Base-by-base conservation (phyloP, 2,113 vertebrate genomes). In the Sinocyclocheilus rhinocerous region DNA sequence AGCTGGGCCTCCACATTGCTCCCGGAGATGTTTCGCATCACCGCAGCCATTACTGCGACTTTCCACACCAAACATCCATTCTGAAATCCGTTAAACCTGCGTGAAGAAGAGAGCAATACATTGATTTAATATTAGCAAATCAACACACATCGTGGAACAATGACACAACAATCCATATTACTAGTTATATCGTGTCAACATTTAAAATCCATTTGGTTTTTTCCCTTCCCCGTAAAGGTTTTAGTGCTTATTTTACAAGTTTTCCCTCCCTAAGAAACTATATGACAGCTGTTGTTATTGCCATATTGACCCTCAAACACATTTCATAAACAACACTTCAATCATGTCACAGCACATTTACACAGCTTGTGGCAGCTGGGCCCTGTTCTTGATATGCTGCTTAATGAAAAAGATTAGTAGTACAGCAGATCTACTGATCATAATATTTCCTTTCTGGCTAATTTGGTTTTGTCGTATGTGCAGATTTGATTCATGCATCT, bases 1-100 rank as follows among this genome's bases (percentile, higher is more conserved):
- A 95, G 91, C 11, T 65, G 87, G 75, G 92, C 91, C 65, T 83
- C 78, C 0, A 91, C 45, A 88, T 84, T n/a, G 87, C 26, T 76
- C 15, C 5, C 45, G 2, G 92, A 88, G 81, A 85, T n/a, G 20
- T 89, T 89, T 88, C 0, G 26, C 78, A 86, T 90, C 93, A 93
- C 92, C 5, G 18, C 9, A 50, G 26, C 16, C 67, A 50, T 81
- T 5, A 13, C 73, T 20, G 22, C 57, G 13, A 10, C 10, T 12
- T 4, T 11, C 33, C 36, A 24, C 36, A 24, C 2, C 33, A 12
- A 36, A 33, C 76, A 0, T 15, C 52, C 77, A 61, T 80, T 16
- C 13, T 22, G 29, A 33, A 33, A 33, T 33, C 13, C 22, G 18
- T 6, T 0, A 48, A 12, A 42, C 6, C 57, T 80, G 29, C 1